Base-by-base conservation (phyloP, 2,888 invertebrate species). In the Anthophora plumipes region DNA sequence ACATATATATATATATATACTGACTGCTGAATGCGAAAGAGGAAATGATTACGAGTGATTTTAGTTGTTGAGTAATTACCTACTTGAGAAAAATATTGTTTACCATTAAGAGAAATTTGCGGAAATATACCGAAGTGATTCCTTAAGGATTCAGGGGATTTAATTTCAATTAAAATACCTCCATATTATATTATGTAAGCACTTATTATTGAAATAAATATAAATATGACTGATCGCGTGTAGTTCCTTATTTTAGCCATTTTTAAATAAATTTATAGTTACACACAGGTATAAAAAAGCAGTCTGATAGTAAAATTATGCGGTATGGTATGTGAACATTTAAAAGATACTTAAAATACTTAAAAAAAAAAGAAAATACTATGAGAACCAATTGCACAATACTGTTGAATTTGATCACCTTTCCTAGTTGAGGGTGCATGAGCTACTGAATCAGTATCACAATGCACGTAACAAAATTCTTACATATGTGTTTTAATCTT, bases 131-230 rank as follows among this genome's bases (percentile, higher is more conserved):
- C 54, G 63, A 75, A 80, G 74, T 79, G 78, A 81, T 83, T 79
- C 71, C 67, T 80, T 76, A 77, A 83, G 64, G 66, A 84, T 80
- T 88, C 85, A 85, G 88, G 82, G 88, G 85, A 89, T 91, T 87
- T 89, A 84, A 86, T 91, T 91, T 90, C 89, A 90, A 90, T 90
- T 91, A 87, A 91, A 92, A 92, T 93, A 93, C 91, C 92, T 93
- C 91, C 89, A 86, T 92, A 92, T 88, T 89, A 87, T 87, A 87
- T 87, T 89, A 88, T 92, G 91, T 92, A 92, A 92, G 90, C 91
- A 90, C 91, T 91, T 90, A 93, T 91, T 91, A 92, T 91, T 90
- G 88, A 91, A 93, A 93, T 92, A 92, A 92, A 92, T 89, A 90
- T 91, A 90, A 91, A 89, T 89, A 64, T 92, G 92, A 93, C 93